These are phyloP conservation scores for Listronotus bonariensis DNA, from an alignment of 1,140 invertebrate species.

Conservation along the genomic window DNA sequence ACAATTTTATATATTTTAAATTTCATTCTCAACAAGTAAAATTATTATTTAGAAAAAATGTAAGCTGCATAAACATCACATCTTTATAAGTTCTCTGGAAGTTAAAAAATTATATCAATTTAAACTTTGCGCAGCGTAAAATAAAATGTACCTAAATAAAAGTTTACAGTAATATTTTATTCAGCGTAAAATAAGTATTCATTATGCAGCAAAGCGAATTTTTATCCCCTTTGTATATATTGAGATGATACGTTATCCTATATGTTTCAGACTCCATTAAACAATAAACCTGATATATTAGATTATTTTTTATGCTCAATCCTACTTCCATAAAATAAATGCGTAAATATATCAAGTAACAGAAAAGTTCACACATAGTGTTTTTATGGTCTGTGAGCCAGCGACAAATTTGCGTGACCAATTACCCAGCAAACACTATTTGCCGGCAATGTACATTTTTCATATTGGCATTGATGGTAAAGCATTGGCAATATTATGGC, in stretches of 20 bases:
- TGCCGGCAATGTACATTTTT: no score
- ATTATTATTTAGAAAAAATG: no score
- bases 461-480: no score
- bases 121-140: conserved; percentile 6
- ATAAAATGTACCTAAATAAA: conserved; percentile 2
- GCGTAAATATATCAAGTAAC: no score
- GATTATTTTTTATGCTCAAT: background rate
- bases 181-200: conserved; percentile 6
- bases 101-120: conserved; percentile 9
- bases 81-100: background rate
- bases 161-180: conserved; percentile 3
- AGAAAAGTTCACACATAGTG: no score
- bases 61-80: no score
- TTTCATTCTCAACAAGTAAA: no score
- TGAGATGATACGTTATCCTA: conserved; percentile 7
- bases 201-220: conserved; percentile 19
- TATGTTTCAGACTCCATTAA: conserved; percentile 11
- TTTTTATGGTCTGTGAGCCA: no score
- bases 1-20: no score
- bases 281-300: background rate
- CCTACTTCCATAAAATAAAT: background rate
- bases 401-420: no score
- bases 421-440: no score
- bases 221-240: conserved; percentile 16
- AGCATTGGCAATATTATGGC: no score